phyloP scores from a whole-genome alignment of 2,113 vertebrate genomes.

The Tragelaphus strepsiceros region DNA sequence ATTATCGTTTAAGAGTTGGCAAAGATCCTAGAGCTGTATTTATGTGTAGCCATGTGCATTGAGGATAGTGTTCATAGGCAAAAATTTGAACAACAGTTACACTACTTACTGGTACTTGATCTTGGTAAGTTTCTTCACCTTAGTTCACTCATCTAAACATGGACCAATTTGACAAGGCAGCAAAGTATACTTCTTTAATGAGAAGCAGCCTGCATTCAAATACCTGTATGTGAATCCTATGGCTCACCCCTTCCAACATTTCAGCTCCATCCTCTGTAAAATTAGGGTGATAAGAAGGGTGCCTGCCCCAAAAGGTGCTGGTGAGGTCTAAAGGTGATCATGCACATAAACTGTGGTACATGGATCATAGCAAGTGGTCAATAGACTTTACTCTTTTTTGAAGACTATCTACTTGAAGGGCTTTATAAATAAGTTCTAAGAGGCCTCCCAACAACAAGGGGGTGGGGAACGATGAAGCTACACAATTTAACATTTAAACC shows the following conservation, averaged over 20 bases:
- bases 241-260: background rate
- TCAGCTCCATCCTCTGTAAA: background rate
- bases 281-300: background rate
- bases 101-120: background rate
- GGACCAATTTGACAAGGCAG: background rate
- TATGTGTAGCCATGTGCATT: background rate
- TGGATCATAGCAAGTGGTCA: background rate
- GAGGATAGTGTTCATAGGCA: fast-evolving
- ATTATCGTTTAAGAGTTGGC: background rate
- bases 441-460: background rate
- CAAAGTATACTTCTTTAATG: background rate
- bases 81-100: background rate
- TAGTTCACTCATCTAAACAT: background rate
- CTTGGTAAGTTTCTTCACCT: background rate
- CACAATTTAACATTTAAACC: background rate
- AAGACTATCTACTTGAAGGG: background rate
- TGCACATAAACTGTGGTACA: background rate
- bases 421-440: background rate
- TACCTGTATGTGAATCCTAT: background rate
- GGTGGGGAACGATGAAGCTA: background rate
- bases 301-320: background rate
- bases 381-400: background rate
- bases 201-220: too few relatives aligned
- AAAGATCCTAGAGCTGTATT: background rate
- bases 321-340: background rate